phyloP scores from a whole-genome alignment of 2,888 invertebrate genomes.

The Drosophila mulleri region DNA sequence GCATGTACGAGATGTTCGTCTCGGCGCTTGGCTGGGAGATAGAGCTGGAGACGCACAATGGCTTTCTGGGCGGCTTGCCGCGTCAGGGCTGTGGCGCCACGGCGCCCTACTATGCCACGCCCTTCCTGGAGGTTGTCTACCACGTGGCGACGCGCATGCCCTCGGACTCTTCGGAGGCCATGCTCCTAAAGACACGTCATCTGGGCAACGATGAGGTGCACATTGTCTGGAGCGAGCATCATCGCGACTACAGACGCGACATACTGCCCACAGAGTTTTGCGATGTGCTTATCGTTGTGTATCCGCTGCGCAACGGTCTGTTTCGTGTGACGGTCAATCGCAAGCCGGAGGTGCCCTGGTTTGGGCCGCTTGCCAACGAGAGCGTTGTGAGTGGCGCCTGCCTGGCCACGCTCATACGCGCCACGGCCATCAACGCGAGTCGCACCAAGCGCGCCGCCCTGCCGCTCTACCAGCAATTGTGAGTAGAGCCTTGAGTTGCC shows the following conservation, averaged over 20 bases:
- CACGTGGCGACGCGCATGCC: conserved; percentile 99
- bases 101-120: conserved; percentile 97
- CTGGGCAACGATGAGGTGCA: conserved; percentile 99
- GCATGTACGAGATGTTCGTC: conserved; percentile 94
- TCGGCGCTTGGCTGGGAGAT: conserved; percentile 90
- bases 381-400: conserved; percentile 87
- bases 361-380: conserved; percentile 98
- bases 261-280: conserved; percentile 99
- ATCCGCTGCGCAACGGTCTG: conserved; percentile 94
- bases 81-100: conserved; percentile 95
- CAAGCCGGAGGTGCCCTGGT: conserved; percentile 95
- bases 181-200: conserved; percentile 96
- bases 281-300: conserved; percentile 98
- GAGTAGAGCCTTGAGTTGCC: conserved; percentile 83
- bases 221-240: conserved; percentile 99
- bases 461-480: conserved; percentile 96
- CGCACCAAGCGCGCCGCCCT: conserved; percentile 95
- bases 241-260: conserved; percentile 96
- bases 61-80: conserved; percentile 97
- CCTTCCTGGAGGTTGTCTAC: conserved; percentile 96
- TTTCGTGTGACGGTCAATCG: conserved; percentile 95
- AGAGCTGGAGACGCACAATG: conserved; percentile 96
- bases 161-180: conserved; percentile 93
- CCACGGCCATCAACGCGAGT: conserved; percentile 96
- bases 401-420: conserved; percentile 93